phyloP scores from a whole-genome alignment of 2,888 invertebrate species.

The Augochlorella aurata region DNA sequence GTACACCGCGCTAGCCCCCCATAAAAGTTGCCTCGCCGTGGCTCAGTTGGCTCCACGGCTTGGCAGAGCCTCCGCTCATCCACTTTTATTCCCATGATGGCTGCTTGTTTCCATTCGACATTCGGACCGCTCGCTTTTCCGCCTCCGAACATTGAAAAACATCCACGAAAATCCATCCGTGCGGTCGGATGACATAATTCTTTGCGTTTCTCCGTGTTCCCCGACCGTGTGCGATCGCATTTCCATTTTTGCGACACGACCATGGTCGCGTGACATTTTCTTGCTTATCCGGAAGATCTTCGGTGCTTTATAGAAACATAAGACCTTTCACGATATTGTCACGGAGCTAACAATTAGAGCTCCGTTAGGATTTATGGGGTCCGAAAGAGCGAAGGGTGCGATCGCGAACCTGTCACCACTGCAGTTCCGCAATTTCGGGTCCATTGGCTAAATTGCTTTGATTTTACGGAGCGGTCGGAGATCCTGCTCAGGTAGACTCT shows the following conservation, averaged over 20 bases:
- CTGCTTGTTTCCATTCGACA: slow-evolving; percentile 21
- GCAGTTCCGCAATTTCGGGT: background rate
- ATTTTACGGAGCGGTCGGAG: background rate
- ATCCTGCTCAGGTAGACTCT: background rate
- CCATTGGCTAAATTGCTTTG: background rate
- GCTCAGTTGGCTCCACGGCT: slow-evolving; percentile 54
- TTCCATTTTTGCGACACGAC: no score
- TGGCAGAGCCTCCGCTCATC: slow-evolving; percentile 60
- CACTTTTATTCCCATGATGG: slow-evolving; percentile 60
- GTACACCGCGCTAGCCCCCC: slow-evolving; percentile 64
- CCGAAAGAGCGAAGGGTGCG: no score
- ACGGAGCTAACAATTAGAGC: no score
- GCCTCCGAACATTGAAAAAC: background rate
- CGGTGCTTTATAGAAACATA: no score
- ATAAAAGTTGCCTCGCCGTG: slow-evolving; percentile 71
- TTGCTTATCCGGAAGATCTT: no score
- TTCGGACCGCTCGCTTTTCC: slow-evolving; percentile 20
- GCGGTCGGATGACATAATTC: no score
- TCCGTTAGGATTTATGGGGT: background rate
- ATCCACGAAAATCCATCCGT: background rate
- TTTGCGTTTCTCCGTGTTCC: no score
- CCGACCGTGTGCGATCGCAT: no score
- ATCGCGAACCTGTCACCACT: background rate
- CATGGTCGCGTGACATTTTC: no score
- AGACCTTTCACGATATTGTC: no score